phyloP scores from a whole-genome alignment of 2,888 invertebrate species.

The Pyrrhosoma nymphula region DNA sequence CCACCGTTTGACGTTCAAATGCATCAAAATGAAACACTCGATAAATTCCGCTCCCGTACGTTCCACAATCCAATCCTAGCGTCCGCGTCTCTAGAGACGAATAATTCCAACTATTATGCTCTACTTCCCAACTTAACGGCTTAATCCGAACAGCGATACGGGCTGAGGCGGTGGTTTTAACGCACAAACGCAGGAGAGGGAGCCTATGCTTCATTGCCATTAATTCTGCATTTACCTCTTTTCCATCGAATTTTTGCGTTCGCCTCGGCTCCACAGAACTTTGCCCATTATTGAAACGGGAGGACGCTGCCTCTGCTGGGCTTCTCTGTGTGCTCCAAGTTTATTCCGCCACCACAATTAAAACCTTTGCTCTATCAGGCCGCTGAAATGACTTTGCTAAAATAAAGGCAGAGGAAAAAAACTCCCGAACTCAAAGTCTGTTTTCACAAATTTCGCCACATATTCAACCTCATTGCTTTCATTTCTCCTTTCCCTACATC shows the following conservation, averaged over 20 bases:
- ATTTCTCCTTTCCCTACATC: neutral
- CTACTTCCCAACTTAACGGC: neutral
- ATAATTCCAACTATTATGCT: slow-evolving; percentile 15
- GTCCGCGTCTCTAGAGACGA: neutral
- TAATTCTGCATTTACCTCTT: neutral
- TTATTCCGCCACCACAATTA: neutral
- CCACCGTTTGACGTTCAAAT: neutral
- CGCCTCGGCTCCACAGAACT: neutral
- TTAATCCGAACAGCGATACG: neutral
- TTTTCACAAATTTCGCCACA: neutral
- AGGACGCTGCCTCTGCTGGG: neutral
- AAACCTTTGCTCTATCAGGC: neutral
- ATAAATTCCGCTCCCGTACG: neutral
- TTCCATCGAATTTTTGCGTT: neutral
- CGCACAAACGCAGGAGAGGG: neutral
- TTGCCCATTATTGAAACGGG: neutral
- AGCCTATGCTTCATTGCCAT: neutral
- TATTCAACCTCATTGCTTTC: neutral
- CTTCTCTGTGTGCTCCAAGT: neutral
- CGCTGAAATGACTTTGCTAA: neutral
- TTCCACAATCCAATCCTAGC: neutral
- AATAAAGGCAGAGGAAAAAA: neutral
- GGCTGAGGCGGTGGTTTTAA: neutral
- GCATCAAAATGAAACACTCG: neutral
- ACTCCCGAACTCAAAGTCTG: neutral